These are phyloP conservation scores for Tetragonula clypearis DNA, from an alignment of 1,140 invertebrate species.

Conservation along the genomic window DNA sequence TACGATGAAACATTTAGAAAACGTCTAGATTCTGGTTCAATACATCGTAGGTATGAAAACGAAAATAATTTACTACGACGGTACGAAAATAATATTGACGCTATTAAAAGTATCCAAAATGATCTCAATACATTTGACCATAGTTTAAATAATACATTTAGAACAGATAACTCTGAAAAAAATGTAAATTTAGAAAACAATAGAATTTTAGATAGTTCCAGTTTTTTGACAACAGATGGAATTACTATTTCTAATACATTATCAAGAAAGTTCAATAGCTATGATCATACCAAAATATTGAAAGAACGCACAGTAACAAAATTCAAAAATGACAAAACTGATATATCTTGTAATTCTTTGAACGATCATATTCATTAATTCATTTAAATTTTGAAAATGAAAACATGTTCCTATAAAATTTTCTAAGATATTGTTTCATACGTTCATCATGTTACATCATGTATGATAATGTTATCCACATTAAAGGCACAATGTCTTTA, in stretches of 20 bases:
- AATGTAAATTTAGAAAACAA: slow-evolving; percentile 75
- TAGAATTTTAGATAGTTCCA: slow-evolving; percentile 60
- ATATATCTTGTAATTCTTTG: slow-evolving; percentile 74
- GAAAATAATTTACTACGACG: slow-evolving; percentile 72
- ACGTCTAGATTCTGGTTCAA: slow-evolving; percentile 72
- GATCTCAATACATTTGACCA: slow-evolving; percentile 78
- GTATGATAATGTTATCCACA: slow-evolving; percentile 2
- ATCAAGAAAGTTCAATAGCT: slow-evolving; percentile 73
- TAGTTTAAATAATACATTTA: slow-evolving; percentile 74
- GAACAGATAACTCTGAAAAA: slow-evolving; percentile 73
- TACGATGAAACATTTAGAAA: slow-evolving; percentile 73
- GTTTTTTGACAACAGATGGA: slow-evolving; percentile 66
- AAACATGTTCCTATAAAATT: slow-evolving; percentile 51
- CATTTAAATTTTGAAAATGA: slow-evolving; percentile 50
- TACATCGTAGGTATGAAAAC: slow-evolving; percentile 76
- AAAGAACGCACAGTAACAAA: slow-evolving; percentile 71
- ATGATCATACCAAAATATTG: slow-evolving; percentile 72
- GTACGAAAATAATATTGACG: slow-evolving; percentile 72
- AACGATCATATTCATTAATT: slow-evolving; percentile 72
- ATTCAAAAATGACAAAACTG: slow-evolving; percentile 70
- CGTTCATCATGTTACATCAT: slow-evolving; percentile 1
- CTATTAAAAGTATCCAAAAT: slow-evolving; percentile 75
- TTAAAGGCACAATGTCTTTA: slow-evolving; percentile 9
- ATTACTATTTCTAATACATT: slow-evolving; percentile 72
- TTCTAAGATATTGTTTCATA: slow-evolving; percentile 22